Conservation (phyloP, 1,140 invertebrate genomes). For the Callitettix versicolor region DNA sequence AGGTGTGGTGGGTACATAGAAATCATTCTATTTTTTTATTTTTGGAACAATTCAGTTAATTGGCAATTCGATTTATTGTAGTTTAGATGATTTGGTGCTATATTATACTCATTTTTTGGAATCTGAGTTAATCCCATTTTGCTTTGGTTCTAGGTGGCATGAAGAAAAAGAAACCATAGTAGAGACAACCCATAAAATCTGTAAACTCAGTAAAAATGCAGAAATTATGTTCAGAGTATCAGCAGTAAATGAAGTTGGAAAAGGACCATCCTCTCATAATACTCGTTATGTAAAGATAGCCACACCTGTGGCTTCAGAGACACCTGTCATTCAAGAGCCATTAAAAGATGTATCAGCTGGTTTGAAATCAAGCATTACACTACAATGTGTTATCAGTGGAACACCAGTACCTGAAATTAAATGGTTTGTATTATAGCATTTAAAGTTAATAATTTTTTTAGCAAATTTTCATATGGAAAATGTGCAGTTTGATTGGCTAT, state of each 20-base stretch:
- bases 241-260: constrained; percentile 64
- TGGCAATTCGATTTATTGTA: no score
- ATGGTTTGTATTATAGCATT: constrained; percentile 46
- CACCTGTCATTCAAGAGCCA: constrained; percentile 49
- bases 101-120: no score
- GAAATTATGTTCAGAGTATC: constrained; percentile 65
- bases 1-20: no score
- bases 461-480: no score
- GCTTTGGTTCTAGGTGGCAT: constrained; percentile 43
- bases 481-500: no score
- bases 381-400: constrained; percentile 70
- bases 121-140: no score
- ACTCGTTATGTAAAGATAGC: constrained; percentile 44
- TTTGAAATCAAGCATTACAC: constrained; percentile 46
- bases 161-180: constrained; percentile 49
- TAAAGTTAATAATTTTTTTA: no score
- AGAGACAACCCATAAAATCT: constrained; percentile 51
- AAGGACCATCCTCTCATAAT: constrained; percentile 45
- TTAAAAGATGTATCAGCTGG: constrained; percentile 46
- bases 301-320: constrained; percentile 38
- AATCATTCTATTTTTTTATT: no score
- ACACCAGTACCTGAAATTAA: constrained; percentile 69
- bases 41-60: no score
- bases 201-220: constrained; percentile 52
- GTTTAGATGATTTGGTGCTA: no score